These are phyloP conservation scores for Euwallacea similis DNA, from an alignment of 1,140 invertebrate genomes.

Conservation along the genomic window DNA sequence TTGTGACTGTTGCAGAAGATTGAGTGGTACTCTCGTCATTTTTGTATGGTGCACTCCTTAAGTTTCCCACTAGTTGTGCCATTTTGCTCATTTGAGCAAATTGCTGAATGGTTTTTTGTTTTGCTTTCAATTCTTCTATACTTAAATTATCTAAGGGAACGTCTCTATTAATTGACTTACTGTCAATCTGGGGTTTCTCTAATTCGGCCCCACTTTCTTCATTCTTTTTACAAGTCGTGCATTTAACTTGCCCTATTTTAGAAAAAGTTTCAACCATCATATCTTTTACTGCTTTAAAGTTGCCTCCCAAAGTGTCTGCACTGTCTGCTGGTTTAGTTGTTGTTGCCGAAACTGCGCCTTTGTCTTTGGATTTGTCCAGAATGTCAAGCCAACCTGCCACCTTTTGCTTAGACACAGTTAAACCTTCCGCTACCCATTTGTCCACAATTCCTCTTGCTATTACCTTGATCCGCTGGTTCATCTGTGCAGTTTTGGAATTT, in stretches of 20 bases:
- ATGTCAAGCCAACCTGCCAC: constrained; percentile 26
- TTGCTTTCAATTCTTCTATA: constrained; percentile 1
- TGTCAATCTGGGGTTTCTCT: neutral
- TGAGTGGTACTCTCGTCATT: neutral
- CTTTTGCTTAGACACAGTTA: constrained; percentile 25
- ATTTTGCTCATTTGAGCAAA: constrained; percentile 2
- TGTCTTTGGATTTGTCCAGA: constrained; percentile 13
- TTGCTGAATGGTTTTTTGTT: neutral
- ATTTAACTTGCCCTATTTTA: constrained; percentile 26
- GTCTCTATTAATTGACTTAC: neutral
- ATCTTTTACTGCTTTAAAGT: constrained; percentile 21
- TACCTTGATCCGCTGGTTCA: constrained; percentile 27
- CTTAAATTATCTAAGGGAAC: neutral
- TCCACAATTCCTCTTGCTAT: constrained; percentile 31
- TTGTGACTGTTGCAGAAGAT: neutral
- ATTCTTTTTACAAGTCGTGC: constrained; percentile 16
- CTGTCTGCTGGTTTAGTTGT: constrained; percentile 1
- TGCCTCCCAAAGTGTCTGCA: neutral
- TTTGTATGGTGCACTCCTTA: neutral
- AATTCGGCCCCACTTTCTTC: neutral
- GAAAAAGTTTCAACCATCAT: constrained; percentile 23
- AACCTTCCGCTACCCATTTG: constrained; percentile 30
- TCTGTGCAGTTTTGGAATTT: neutral
- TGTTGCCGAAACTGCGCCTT: constrained; percentile 2
- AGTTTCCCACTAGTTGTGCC: neutral